A percentile compares a stretch with the other conserved stretches of the same genome.
These are phyloP conservation scores for Hydropotes inermis DNA, from an alignment of 2,113 vertebrate genomes.

Conservation along the genomic window DNA sequence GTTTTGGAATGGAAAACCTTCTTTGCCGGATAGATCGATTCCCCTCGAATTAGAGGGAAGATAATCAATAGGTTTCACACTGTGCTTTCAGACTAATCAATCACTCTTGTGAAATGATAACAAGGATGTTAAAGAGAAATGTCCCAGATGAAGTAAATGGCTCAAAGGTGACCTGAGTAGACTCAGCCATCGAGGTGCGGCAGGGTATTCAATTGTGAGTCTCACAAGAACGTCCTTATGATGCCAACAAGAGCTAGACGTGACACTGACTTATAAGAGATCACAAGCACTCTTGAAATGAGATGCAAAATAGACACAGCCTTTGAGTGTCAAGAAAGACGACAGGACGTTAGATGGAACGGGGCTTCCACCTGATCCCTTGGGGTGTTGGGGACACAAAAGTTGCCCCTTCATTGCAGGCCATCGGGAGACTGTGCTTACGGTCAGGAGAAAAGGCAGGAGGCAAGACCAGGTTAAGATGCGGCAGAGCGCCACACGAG, in stretches of 20 bases:
- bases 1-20: background rate
- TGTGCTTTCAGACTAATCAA: slow-evolving; percentile 5
- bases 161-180: background rate
- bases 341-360: background rate
- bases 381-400: background rate
- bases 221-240: background rate
- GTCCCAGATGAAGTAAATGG: slow-evolving; percentile 4
- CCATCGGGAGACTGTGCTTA: slow-evolving; percentile 33
- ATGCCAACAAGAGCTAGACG: slow-evolving; percentile 51
- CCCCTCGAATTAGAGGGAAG: slow-evolving; percentile 21
- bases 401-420: slow-evolving; percentile 8
- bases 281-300: background rate
- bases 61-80: slow-evolving; percentile 1
- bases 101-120: background rate
- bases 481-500: background rate
- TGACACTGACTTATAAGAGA: background rate
- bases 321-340: background rate
- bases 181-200: background rate
- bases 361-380: background rate
- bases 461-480: background rate
- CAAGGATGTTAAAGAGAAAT: background rate
- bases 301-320: background rate
- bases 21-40: background rate
- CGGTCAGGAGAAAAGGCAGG: background rate
- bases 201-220: background rate